These are phyloP conservation scores for Engraulis encrasicolus DNA, from an alignment of 2,113 vertebrate genomes.

Conservation along the genomic window DNA sequence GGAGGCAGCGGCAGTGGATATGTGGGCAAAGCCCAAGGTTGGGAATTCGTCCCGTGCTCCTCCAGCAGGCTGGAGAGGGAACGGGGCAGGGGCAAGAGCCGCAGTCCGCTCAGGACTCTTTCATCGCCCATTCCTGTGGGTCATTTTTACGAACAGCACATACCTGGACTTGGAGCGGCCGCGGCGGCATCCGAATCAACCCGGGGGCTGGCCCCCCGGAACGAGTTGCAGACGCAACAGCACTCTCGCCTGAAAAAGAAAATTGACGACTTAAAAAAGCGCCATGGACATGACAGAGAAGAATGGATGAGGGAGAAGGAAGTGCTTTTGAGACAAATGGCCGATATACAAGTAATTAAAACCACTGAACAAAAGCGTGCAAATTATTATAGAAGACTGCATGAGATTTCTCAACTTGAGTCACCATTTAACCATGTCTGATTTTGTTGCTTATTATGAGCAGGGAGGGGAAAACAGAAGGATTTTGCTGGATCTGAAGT, in stretches of 20 bases:
- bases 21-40: slow-evolving; percentile 68
- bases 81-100: slow-evolving; percentile 61
- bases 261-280: slow-evolving; percentile 69
- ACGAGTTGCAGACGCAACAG: slow-evolving; percentile 57
- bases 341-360: slow-evolving; percentile 75
- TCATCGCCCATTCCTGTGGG: slow-evolving; percentile 69
- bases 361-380: not conserved
- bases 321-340: slow-evolving; percentile 75
- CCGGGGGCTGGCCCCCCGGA: slow-evolving; percentile 58
- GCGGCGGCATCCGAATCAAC: slow-evolving; percentile 51
- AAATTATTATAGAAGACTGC: not conserved
- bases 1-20: slow-evolving; percentile 60
- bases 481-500: slow-evolving; percentile 72
- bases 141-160: slow-evolving; percentile 60
- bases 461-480: slow-evolving; percentile 75
- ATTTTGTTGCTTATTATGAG: slow-evolving; percentile 37
- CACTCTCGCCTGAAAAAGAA: slow-evolving; percentile 71
- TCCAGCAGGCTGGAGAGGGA: slow-evolving; percentile 59
- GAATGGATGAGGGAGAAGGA: slow-evolving; percentile 75
- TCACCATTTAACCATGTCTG: not conserved
- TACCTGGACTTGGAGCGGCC: slow-evolving; percentile 41
- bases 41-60: slow-evolving; percentile 69
- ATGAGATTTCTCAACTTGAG: not conserved
- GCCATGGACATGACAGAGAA: slow-evolving; percentile 70
- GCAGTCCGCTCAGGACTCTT: slow-evolving; percentile 64